A percentile compares a stretch with the other conserved stretches of the same genome.
phyloP scores from a whole-genome alignment of 2,888 invertebrate species.

The Dugesia japonica region DNA sequence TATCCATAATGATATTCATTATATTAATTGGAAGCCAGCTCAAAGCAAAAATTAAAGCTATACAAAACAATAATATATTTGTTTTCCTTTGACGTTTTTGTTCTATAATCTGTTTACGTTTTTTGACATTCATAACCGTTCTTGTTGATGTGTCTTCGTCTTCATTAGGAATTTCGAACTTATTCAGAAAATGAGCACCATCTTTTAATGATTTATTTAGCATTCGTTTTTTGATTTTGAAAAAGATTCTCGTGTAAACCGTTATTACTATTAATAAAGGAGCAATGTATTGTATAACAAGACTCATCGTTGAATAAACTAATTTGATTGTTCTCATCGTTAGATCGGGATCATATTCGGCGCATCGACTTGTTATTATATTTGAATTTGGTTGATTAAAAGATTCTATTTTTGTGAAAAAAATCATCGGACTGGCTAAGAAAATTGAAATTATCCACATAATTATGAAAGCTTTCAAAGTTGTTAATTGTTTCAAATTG shows the following conservation, averaged over 20 bases:
- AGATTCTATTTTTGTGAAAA: constrained; percentile 50
- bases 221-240: constrained; percentile 58
- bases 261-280: constrained; percentile 68
- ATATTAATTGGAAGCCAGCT: constrained; percentile 79
- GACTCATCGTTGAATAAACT: constrained; percentile 65
- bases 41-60: constrained; percentile 69
- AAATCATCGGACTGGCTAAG: constrained; percentile 63
- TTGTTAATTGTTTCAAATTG: constrained; percentile 61
- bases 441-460: constrained; percentile 58
- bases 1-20: constrained; percentile 56
- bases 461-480: constrained; percentile 56
- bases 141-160: not conserved
- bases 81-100: constrained; percentile 62
- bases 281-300: constrained; percentile 66
- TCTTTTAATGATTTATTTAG: constrained; percentile 38
- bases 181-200: not conserved
- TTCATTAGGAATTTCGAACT: not conserved
- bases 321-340: constrained; percentile 41
- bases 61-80: constrained; percentile 68
- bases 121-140: not conserved
- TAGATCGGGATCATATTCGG: constrained; percentile 38
- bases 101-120: constrained; percentile 38
- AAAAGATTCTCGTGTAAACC: constrained; percentile 67
- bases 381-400: not conserved
- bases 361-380: not conserved